These are phyloP conservation scores for Hylomyscus alleni DNA, from an alignment of 2,797 vertebrate genomes.

Conservation along the genomic window DNA sequence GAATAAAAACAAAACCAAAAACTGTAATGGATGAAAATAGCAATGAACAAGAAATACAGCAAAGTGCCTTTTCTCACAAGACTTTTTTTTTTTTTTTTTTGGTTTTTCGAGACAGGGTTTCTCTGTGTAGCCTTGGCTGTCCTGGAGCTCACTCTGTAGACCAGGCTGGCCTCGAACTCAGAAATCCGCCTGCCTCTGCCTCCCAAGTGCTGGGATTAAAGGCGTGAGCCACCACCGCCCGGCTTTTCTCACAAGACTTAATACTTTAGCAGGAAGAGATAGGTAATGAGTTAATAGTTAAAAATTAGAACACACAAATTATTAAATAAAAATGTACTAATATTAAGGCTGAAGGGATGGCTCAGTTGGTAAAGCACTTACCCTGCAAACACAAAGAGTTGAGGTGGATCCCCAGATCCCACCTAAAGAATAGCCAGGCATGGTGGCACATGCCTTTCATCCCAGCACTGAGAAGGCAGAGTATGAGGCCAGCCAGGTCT, in stretches of 20 bases:
- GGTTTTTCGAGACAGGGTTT: too few species aligned
- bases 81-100: too few species aligned
- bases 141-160: too few species aligned
- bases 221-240: too few species aligned
- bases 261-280: slow-evolving; percentile 16
- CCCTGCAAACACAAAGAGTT: background rate
- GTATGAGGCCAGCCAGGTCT: background rate
- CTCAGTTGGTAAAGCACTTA: background rate
- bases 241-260: slow-evolving; percentile 13
- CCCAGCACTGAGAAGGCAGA: background rate
- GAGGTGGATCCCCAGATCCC: background rate
- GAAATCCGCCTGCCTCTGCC: too few species aligned
- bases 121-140: too few species aligned
- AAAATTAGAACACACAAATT: slow-evolving; percentile 39
- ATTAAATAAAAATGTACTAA: slow-evolving; percentile 59
- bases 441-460: background rate
- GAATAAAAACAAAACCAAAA: background rate
- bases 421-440: background rate
- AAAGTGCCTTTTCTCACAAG: background rate
- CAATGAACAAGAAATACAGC: slow-evolving; percentile 22
- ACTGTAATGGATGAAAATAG: slow-evolving; percentile 20
- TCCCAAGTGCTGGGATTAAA: too few species aligned
- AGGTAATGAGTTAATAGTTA: slow-evolving; percentile 10
- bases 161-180: too few species aligned
- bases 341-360: background rate